Percentiles rank a stretch among this genome's conserved stretches.
These are phyloP conservation scores for Sternotherus odoratus DNA, from an alignment of 2,797 vertebrate species.

Conservation along the genomic window DNA sequence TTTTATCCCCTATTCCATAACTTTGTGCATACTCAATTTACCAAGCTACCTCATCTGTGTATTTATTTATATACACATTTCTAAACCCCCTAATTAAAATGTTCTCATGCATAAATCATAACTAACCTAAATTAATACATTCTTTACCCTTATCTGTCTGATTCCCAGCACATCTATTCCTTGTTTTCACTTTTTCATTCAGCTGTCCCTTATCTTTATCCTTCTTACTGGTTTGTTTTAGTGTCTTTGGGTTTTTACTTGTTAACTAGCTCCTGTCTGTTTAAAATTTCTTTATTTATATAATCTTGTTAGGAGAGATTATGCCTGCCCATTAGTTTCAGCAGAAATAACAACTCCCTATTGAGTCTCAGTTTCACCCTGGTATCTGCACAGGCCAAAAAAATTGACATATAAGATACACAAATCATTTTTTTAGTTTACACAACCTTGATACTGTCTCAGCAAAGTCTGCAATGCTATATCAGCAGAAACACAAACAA, in stretches of 20 bases:
- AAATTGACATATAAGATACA: too few species aligned
- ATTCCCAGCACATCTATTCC: background rate
- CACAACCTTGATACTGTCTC: background rate
- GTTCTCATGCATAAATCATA: background rate
- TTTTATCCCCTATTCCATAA: background rate
- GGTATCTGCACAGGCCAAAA: background rate
- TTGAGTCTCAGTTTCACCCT: background rate
- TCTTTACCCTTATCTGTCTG: background rate
- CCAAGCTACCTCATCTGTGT: background rate
- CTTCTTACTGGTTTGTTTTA: background rate
- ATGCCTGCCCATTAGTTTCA: background rate
- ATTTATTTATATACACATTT: background rate
- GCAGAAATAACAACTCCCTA: background rate
- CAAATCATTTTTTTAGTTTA: background rate
- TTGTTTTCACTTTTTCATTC: background rate
- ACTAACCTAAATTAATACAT: background rate
- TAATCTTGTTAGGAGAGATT: background rate
- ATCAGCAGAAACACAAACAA: background rate
- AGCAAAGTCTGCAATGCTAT: background rate
- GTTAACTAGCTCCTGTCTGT: background rate
- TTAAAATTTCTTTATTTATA: background rate
- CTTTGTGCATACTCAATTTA: background rate
- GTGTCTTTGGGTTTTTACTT: background rate
- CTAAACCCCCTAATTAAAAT: background rate
- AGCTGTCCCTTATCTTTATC: background rate